Conservation (phyloP, 2,113 vertebrate species). For the Poecile atricapillus region DNA sequence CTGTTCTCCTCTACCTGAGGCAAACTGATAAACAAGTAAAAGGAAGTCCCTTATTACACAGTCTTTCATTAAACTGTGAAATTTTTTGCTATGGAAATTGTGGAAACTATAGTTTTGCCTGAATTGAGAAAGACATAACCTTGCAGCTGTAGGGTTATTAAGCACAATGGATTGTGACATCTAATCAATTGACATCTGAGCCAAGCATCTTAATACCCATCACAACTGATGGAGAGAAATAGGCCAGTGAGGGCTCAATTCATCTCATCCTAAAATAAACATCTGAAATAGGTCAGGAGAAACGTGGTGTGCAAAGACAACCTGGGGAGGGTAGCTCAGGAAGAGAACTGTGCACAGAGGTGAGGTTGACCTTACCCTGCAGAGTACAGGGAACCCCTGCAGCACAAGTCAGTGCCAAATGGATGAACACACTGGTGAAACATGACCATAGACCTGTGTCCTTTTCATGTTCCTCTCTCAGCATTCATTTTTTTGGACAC, state of each 20-base stretch:
- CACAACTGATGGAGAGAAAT: background rate
- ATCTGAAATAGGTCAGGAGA: background rate
- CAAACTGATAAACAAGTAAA: constrained; percentile 18
- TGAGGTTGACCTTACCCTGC: background rate
- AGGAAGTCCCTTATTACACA: background rate
- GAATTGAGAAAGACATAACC: background rate
- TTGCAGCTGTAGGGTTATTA: background rate
- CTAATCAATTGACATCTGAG: background rate
- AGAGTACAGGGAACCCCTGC: background rate
- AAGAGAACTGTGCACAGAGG: background rate
- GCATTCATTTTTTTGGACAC: background rate
- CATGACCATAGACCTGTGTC: background rate
- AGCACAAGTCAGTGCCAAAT: background rate
- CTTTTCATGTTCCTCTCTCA: background rate
- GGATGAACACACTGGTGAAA: background rate
- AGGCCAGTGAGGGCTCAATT: background rate
- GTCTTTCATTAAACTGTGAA: constrained; percentile 14
- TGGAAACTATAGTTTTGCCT: background rate
- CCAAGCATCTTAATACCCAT: background rate
- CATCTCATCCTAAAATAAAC: background rate
- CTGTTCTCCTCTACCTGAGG: constrained; percentile 1
- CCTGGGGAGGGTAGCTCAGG: background rate
- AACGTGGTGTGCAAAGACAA: background rate
- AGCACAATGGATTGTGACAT: background rate
- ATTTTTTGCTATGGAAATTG: background rate